phyloP scores from a whole-genome alignment of 2,888 invertebrate species.

The Homarus gammarus region DNA sequence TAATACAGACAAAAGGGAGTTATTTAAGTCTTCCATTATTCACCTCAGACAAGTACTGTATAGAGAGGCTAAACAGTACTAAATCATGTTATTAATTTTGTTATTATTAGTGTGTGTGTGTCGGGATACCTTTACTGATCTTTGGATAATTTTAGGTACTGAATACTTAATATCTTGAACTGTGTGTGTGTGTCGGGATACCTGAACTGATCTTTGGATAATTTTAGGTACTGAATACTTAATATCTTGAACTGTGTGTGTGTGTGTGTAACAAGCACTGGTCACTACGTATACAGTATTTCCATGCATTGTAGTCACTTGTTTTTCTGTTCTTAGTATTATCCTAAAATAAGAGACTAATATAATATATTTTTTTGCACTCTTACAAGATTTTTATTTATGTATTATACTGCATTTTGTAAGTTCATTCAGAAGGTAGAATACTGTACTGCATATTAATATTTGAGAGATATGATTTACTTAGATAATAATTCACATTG shows the following conservation, averaged over 20 bases:
- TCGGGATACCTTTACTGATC: background rate
- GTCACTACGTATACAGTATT: background rate
- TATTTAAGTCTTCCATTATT: too few species aligned
- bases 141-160: background rate
- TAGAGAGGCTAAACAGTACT: too few species aligned
- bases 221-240: background rate
- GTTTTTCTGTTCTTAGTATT: background rate
- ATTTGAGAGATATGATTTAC: background rate
- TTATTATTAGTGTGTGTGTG: slow-evolving; percentile 5
- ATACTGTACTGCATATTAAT: background rate
- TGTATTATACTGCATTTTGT: background rate
- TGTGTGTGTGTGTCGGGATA: background rate
- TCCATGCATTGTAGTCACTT: background rate
- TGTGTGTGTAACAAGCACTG: background rate
- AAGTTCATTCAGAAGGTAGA: background rate
- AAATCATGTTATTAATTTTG: too few species aligned
- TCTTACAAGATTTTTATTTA: background rate
- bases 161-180: background rate
- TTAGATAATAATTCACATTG: background rate
- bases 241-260: background rate
- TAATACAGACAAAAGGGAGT: too few species aligned
- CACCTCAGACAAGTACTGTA: too few species aligned
- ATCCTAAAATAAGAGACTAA: background rate
- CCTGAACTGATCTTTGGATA: background rate
- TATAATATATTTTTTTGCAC: background rate